These are phyloP conservation scores for Pycnomerus fuliginosus DNA, from an alignment of 2,888 invertebrate species.

Conservation along the genomic window DNA sequence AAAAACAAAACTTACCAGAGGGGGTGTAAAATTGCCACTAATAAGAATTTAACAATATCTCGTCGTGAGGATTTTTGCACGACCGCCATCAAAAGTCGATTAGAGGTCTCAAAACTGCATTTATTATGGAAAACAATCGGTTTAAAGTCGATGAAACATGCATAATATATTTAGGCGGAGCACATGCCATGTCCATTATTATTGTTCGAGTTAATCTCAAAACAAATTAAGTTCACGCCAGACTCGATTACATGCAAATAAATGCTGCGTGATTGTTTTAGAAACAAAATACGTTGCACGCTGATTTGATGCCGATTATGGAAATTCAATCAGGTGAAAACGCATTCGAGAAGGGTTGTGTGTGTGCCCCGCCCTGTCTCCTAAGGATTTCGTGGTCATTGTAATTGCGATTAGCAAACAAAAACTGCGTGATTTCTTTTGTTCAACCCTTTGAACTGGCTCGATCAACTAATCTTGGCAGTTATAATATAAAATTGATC, in stretches of 20 bases:
- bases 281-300: constrained; percentile 15
- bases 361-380: constrained; percentile 28
- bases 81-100: too few relatives aligned
- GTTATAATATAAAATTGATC: too few relatives aligned
- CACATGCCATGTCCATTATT: constrained; percentile 33
- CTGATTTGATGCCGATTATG: constrained; percentile 16
- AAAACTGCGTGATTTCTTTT: constrained; percentile 30
- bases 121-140: constrained; percentile 5
- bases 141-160: constrained; percentile 25
- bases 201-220: constrained; percentile 28
- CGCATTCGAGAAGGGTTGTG: constrained; percentile 18
- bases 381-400: constrained; percentile 24
- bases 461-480: not conserved
- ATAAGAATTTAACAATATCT: too few relatives aligned
- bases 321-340: constrained; percentile 21
- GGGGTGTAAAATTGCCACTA: too few relatives aligned
- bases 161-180: constrained; percentile 32
- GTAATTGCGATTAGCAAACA: constrained; percentile 34
- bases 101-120: too few relatives aligned
- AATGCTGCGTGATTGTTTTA: constrained; percentile 21
- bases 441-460: constrained; percentile 1
- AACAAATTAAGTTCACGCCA: constrained; percentile 31
- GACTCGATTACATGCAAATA: constrained; percentile 24
- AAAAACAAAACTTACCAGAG: too few relatives aligned
- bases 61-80: too few relatives aligned